Base-by-base conservation (phyloP, 2,113 vertebrate species). In the Melanerpes aurifrons region DNA sequence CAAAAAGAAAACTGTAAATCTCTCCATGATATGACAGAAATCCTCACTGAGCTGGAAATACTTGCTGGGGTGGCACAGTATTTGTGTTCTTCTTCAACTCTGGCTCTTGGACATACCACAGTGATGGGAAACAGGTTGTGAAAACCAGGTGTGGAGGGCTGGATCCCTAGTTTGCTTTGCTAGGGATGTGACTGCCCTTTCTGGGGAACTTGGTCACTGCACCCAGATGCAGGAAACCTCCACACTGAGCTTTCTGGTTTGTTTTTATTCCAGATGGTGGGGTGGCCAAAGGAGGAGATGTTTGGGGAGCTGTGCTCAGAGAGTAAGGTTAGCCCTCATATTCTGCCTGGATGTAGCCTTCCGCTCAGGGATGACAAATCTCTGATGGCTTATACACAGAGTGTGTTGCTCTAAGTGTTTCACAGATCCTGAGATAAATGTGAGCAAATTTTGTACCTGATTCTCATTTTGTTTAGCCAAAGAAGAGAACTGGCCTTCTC, bases 51-150 rank as follows among this genome's bases (percentile, higher is more conserved):
- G n/a, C 66, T 81, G 73, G 68, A 48, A 86, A 78, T 83, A 45
- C 58, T 85, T 79, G 32, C 15, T 17, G 29, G 66, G 40, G 54
- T 0, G 1, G 63, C 68, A 74, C 29, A 54, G 28, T 67, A 45
- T 57, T 67, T 61, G 22, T 43, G n/a, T 21, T 58, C 29, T 47
- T 58, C 40, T 54, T 89, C 7, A 9, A 25, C 35, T 40, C 40
- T 69, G 0, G 0, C 58, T 75, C 15, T 28, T 28, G 56, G 53
- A 84, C 19, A 14, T 29, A 28, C 32, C 10, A 4, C 0, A 1
- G 7, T 40, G 53, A 31, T 21, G 15, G 15, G 29, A 63, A 31
- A 14, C 32, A 45, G 28, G 35, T 17, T 0, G 0, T 26, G 50
- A 50, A 73, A 73, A 43, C 4, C 66, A 64, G 37, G 35, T 31